Evolutionary conservation across 2,113 vertebrate species (phyloP).

Genomic region (Rhinolophus ferrumequinum): DNA sequence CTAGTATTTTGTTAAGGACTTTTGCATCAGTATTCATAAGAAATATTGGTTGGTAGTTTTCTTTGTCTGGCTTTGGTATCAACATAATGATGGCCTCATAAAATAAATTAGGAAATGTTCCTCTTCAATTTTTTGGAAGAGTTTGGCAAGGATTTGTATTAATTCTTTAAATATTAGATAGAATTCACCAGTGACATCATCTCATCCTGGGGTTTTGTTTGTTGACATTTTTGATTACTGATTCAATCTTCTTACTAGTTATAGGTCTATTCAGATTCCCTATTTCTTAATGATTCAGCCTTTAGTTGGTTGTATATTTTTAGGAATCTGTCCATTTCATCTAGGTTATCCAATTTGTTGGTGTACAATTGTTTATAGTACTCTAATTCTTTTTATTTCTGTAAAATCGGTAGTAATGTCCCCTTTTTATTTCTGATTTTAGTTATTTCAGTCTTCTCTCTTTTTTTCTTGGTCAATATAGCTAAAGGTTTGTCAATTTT

Average conservation of each 20-base stretch:
- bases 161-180: constrained; percentile 26
- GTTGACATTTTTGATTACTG: not conserved
- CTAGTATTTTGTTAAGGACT: not conserved
- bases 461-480: not conserved
- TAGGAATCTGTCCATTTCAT: not conserved
- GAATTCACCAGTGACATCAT: not conserved
- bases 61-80: not conserved
- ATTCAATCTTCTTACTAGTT: not conserved
- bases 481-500: not conserved
- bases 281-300: constrained; percentile 25
- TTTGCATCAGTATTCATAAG: not conserved
- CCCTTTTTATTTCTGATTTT: not conserved
- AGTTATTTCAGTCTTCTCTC: not conserved
- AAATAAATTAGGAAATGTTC: not conserved
- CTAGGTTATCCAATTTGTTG: not conserved
- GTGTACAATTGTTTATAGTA: not conserved
- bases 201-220: not conserved
- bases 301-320: not conserved
- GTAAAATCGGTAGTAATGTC: not conserved
- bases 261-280: not conserved
- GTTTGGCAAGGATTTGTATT: not conserved
- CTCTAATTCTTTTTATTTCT: constrained; percentile 18
- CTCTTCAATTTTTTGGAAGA: not conserved
- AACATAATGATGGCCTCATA: not conserved
- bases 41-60: not conserved